Evolutionary conservation across 2,113 vertebrate genomes (phyloP).

Genomic region (Bostrychus sinensis): DNA sequence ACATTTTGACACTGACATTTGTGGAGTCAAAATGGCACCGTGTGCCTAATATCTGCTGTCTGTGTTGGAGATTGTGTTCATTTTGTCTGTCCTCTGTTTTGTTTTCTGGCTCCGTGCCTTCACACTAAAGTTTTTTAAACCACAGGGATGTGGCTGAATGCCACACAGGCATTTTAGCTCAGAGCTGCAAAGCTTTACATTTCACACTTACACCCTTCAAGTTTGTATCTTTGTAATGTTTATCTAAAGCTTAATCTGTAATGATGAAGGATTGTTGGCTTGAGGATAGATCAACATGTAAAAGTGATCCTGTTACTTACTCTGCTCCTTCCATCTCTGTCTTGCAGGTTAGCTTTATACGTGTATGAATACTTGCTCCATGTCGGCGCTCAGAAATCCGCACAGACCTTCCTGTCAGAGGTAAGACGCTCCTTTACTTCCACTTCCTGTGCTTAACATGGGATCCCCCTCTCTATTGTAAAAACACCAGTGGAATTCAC

Average conservation of each 20-base stretch:
- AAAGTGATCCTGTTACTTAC: constrained; percentile 30
- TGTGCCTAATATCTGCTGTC: neutral
- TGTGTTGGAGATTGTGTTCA: constrained; percentile 37
- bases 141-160: constrained; percentile 60
- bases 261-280: constrained; percentile 18
- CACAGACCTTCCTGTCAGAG: constrained; percentile 93
- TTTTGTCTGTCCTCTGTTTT: constrained; percentile 27
- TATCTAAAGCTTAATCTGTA: constrained; percentile 30
- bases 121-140: constrained; percentile 55
- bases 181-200: constrained; percentile 51
- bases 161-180: constrained; percentile 62
- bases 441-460: constrained; percentile 48
- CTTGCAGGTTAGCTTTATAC: constrained; percentile 88
- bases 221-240: constrained; percentile 43
- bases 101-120: constrained; percentile 49
- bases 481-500: constrained; percentile 51
- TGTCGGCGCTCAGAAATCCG: constrained; percentile 91
- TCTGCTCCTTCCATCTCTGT: constrained; percentile 41
- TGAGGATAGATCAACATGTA: constrained; percentile 2
- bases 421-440: constrained; percentile 75
- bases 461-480: constrained; percentile 60
- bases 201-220: constrained; percentile 51
- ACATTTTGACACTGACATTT: no score
- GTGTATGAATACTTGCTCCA: constrained; percentile 92
- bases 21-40: constrained; percentile 3